A percentile compares a stretch with the other conserved stretches of the same genome.
These are phyloP conservation scores for Ptychochromis oligacanthus DNA, from an alignment of 2,113 vertebrate genomes.

Conservation along the genomic window DNA sequence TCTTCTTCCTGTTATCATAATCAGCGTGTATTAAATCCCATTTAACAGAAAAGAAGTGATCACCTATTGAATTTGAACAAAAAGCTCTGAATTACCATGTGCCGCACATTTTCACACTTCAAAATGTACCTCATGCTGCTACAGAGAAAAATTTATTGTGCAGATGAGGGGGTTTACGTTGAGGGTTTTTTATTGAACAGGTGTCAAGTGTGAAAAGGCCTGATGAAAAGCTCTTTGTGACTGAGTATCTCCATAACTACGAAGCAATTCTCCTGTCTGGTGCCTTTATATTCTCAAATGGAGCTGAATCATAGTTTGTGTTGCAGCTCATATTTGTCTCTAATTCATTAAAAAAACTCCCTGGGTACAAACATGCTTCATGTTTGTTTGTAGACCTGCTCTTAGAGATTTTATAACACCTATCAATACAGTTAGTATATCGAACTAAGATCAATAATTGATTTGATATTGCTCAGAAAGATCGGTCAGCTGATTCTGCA, in stretches of 20 bases:
- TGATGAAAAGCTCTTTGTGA: constrained; percentile 45
- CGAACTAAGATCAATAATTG: constrained; percentile 21
- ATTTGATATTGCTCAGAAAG: constrained; percentile 39
- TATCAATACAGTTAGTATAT: neutral
- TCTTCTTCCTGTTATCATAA: neutral
- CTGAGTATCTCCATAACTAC: constrained; percentile 37
- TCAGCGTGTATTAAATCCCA: neutral
- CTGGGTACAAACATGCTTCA: neutral
- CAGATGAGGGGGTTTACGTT: constrained; percentile 11
- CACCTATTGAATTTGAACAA: constrained; percentile 14
- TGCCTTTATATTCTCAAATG: constrained; percentile 18
- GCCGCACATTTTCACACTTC: neutral
- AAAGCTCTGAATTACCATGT: neutral
- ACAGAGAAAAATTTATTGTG: constrained; percentile 10
- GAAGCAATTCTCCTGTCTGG: constrained; percentile 18
- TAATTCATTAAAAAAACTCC: neutral
- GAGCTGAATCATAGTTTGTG: neutral
- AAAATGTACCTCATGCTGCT: neutral
- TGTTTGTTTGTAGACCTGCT: constrained; percentile 4
- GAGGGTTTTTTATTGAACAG: constrained; percentile 39
- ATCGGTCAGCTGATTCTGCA: constrained; percentile 6
- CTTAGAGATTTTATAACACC: constrained; percentile 5
- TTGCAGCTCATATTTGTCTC: constrained; percentile 10
- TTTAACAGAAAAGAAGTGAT: constrained; percentile 6
- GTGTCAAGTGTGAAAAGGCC: constrained; percentile 52